phyloP scores from a whole-genome alignment of 2,888 invertebrate genomes.

The Leptinotarsa rubiginosa region DNA sequence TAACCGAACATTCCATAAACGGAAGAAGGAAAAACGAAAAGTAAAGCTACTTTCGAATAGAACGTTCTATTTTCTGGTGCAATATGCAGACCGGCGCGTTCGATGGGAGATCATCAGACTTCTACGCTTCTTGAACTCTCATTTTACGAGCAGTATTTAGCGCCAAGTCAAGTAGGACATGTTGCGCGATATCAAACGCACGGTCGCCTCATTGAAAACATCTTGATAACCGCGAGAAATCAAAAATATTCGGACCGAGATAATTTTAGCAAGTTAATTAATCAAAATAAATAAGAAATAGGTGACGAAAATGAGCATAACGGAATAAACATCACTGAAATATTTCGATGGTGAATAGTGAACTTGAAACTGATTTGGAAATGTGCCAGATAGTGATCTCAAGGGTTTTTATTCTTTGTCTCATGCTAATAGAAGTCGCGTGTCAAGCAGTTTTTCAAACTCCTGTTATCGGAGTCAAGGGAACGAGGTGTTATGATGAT shows the following conservation, averaged over 20 bases:
- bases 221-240: slow-evolving; percentile 30
- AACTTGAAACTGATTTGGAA: slow-evolving; percentile 19
- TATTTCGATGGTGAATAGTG: slow-evolving; percentile 7
- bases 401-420: slow-evolving; percentile 23
- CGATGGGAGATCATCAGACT: not conserved
- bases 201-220: slow-evolving; percentile 31
- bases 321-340: not conserved
- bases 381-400: slow-evolving; percentile 22
- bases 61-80: slow-evolving; percentile 1
- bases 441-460: slow-evolving; percentile 52
- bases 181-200: slow-evolving; percentile 37
- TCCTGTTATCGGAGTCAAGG: slow-evolving; percentile 59
- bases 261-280: not conserved
- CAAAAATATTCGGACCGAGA: slow-evolving; percentile 26
- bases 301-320: not conserved
- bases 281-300: too few relatives aligned
- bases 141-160: slow-evolving; percentile 32
- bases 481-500: slow-evolving; percentile 69
- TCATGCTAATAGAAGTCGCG: slow-evolving; percentile 25
- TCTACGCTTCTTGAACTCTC: slow-evolving; percentile 14
- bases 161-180: slow-evolving; percentile 43
- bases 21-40: too few relatives aligned
- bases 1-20: too few relatives aligned
- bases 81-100: slow-evolving; percentile 9
- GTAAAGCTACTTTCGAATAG: too few relatives aligned